Evolutionary conservation across 2,113 vertebrate genomes (phyloP).

Genomic region (Tursiops truncatus): DNA sequence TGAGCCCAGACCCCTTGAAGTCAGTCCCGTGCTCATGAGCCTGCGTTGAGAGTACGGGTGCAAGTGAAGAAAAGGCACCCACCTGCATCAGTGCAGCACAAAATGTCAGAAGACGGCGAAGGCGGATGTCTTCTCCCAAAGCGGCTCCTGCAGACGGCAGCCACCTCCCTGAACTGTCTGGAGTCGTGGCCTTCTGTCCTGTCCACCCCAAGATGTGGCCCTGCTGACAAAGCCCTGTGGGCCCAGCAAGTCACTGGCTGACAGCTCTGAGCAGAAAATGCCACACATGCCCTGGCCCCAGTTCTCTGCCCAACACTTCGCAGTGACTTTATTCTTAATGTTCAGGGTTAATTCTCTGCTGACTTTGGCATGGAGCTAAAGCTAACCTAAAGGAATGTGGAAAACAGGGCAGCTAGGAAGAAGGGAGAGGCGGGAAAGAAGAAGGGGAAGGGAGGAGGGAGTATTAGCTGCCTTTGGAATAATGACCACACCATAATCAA

Average conservation of each 20-base stretch:
- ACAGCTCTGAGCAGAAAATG: neutral
- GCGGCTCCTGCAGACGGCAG: fast-evolving
- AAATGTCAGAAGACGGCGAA: fast-evolving
- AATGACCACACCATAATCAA: fast-evolving
- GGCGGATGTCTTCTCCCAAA: too few species aligned
- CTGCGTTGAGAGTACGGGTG: neutral
- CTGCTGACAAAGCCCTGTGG: neutral
- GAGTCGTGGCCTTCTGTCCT: fast-evolving
- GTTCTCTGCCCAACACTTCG: neutral
- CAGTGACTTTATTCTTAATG: neutral
- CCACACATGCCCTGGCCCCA: neutral
- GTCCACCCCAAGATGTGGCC: neutral
- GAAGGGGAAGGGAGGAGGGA: too few species aligned
- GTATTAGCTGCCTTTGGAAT: neutral
- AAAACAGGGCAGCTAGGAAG: neutral
- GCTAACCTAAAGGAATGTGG: neutral
- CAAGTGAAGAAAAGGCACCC: fast-evolving
- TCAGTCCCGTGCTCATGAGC: fast-evolving
- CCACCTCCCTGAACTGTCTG: neutral
- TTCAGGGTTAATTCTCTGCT: neutral
- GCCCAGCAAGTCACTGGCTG: neutral
- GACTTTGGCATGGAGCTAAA: neutral
- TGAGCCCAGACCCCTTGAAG: too few species aligned
- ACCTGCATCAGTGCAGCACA: fast-evolving
- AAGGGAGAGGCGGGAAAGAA: fast-evolving